These are phyloP conservation scores for Thecocarcelia acutangulata DNA, from an alignment of 2,888 invertebrate species.

Conservation along the genomic window DNA sequence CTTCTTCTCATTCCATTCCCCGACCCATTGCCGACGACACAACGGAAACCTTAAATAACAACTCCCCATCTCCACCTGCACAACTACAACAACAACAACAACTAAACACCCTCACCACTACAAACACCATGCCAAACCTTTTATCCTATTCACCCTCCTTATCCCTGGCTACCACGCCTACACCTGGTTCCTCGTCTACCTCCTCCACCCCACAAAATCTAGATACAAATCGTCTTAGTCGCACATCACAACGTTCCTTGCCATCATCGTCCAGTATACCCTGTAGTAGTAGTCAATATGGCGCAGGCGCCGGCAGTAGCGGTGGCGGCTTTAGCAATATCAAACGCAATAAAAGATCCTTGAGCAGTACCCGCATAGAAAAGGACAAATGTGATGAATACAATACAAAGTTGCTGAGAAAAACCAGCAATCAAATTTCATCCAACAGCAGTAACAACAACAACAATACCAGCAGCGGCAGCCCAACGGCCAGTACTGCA, in stretches of 20 bases:
- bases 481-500: conserved; percentile 36
- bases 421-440: conserved; percentile 73
- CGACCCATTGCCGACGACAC: conserved; percentile 40
- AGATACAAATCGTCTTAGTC: conserved; percentile 78
- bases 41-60: conserved; percentile 27
- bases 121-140: conserved; percentile 37
- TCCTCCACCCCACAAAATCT: conserved; percentile 68
- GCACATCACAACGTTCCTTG: conserved; percentile 65
- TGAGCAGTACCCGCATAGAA: conserved; percentile 81
- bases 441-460: conserved; percentile 57
- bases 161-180: conserved; percentile 53
- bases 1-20: conserved; percentile 60
- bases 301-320: conserved; percentile 5
- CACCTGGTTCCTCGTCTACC: conserved; percentile 66
- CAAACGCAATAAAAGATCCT: conserved; percentile 81
- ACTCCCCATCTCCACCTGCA: not conserved
- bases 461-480: conserved; percentile 62
- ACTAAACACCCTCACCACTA: conserved; percentile 44
- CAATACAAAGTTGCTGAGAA: conserved; percentile 80
- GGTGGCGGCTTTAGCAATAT: conserved; percentile 66
- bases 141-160: conserved; percentile 42
- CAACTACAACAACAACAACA: conserved; percentile 14
- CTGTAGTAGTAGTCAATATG: conserved; percentile 64
- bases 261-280: conserved; percentile 65
- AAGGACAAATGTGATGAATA: conserved; percentile 81